A percentile compares a stretch with the other conserved stretches of the same genome.
Conservation (phyloP, 2,797 vertebrate genomes). For the Apogon hyalosoma region DNA sequence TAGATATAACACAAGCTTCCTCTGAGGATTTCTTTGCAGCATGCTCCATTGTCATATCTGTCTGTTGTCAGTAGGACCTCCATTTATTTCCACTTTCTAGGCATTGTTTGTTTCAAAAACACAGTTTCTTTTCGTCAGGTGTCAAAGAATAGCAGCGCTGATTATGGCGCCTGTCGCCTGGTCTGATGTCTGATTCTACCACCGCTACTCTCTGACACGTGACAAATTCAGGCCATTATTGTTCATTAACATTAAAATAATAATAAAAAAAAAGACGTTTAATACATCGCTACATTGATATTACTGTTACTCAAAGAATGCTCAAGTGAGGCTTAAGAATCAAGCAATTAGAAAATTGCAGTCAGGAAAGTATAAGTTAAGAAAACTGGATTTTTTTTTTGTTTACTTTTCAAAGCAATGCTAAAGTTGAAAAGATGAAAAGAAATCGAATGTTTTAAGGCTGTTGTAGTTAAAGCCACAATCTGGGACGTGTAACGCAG, state of each 20-base stretch:
- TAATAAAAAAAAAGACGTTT: conserved; percentile 51
- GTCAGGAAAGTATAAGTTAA: conserved; percentile 61
- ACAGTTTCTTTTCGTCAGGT: conserved; percentile 65
- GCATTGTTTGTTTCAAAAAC: conserved; percentile 62
- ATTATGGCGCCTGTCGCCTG: conserved; percentile 32
- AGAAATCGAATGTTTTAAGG: conserved; percentile 76
- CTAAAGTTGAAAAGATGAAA: conserved; percentile 64
- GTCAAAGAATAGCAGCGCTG: conserved; percentile 60
- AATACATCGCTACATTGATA: conserved; percentile 80
- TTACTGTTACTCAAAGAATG: conserved; percentile 75
- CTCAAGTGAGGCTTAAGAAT: conserved; percentile 77
- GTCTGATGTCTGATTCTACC: conserved; percentile 31
- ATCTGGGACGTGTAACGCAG: conserved; percentile 59
- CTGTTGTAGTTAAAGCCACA: conserved; percentile 79
- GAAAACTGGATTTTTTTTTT: conserved; percentile 39
- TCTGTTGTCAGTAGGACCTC: conserved; percentile 54
- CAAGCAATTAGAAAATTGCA: conserved; percentile 75
- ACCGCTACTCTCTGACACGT: conserved; percentile 51
- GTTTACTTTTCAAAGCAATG: conserved; percentile 63
- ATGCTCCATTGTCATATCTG: conserved; percentile 52
- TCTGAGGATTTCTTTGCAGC: conserved; percentile 54
- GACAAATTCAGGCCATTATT: conserved; percentile 65
- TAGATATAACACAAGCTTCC: conserved; percentile 59
- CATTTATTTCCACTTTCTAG: conserved; percentile 67
- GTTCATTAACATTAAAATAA: conserved; percentile 61